Percentiles rank a stretch among this genome's conserved stretches.
phyloP scores from a whole-genome alignment of 1,140 invertebrate genomes.

The Metaphire vulgaris region DNA sequence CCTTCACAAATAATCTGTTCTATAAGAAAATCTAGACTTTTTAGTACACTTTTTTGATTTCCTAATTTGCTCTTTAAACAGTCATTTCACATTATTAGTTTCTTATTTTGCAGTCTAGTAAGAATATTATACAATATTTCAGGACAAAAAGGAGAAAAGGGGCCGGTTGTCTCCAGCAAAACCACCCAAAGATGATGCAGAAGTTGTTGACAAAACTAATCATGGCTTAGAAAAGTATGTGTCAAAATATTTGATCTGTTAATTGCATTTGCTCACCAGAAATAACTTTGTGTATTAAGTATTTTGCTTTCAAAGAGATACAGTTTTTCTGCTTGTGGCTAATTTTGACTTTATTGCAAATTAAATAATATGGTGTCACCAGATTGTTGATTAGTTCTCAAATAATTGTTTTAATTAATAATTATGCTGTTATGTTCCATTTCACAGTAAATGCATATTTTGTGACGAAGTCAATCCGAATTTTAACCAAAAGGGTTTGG shows the following conservation, averaged over 20 bases:
- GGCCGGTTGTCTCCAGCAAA: neutral
- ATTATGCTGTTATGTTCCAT: neutral
- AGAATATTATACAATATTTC: neutral
- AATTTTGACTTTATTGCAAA: neutral
- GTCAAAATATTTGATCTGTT: neutral
- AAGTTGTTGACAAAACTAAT: neutral
- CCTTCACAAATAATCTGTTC: too few relatives aligned
- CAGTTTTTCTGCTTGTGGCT: neutral
- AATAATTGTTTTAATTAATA: too few relatives aligned
- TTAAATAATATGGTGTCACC: neutral
- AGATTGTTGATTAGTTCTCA: too few relatives aligned
- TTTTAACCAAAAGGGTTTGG: constrained; percentile 66
- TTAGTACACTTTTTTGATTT: too few relatives aligned
- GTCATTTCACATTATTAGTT: neutral
- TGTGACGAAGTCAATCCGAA: constrained; percentile 66
- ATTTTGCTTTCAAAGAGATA: neutral
- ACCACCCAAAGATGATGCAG: neutral
- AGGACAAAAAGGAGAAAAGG: neutral
- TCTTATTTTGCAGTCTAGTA: neutral
- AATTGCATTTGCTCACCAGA: neutral
- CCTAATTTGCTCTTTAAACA: neutral
- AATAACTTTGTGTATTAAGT: neutral
- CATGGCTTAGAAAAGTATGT: neutral
- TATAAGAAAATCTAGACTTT: too few relatives aligned
- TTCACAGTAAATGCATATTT: constrained; percentile 74